phyloP scores from a whole-genome alignment of 2,797 vertebrate species.

The Gambusia yucatana region DNA sequence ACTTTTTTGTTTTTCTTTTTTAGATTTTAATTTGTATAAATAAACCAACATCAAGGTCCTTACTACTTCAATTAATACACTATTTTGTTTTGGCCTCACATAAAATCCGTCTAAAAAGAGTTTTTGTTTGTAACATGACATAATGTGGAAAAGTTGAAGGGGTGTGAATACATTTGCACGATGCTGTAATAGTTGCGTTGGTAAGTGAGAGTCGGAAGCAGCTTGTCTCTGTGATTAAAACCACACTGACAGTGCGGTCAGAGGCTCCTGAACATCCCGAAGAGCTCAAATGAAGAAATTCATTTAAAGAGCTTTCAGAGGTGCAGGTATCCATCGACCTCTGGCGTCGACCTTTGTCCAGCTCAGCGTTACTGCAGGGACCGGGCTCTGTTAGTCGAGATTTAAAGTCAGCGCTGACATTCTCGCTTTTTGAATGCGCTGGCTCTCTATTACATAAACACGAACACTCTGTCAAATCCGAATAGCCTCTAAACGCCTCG shows the following conservation, averaged over 20 bases:
- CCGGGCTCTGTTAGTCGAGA: neutral
- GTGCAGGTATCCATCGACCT: conserved; percentile 62
- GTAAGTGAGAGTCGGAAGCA: conserved; percentile 27
- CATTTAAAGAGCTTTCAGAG: conserved; percentile 66
- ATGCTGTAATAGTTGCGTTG: neutral
- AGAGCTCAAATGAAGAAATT: conserved; percentile 69
- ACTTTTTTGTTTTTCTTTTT: neutral
- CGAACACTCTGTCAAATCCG: conserved; percentile 1
- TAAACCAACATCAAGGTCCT: neutral
- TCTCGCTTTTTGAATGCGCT: neutral
- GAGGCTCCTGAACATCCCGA: conserved; percentile 25
- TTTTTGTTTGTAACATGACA: neutral
- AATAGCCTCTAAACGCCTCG: neutral
- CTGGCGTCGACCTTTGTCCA: conserved; percentile 36
- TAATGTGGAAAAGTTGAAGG: neutral
- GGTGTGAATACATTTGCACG: neutral
- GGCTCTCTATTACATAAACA: neutral
- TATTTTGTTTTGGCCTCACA: neutral
- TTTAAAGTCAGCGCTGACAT: neutral
- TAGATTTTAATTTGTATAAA: neutral
- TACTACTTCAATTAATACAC: neutral
- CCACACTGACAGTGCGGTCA: conserved; percentile 53
- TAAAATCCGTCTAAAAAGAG: neutral
- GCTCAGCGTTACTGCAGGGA: neutral
- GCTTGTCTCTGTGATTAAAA: conserved; percentile 45